Percentiles rank a stretch among this genome's conserved stretches.
These are phyloP conservation scores for Bubalus kerabau DNA, from an alignment of 2,113 vertebrate species.

Conservation along the genomic window DNA sequence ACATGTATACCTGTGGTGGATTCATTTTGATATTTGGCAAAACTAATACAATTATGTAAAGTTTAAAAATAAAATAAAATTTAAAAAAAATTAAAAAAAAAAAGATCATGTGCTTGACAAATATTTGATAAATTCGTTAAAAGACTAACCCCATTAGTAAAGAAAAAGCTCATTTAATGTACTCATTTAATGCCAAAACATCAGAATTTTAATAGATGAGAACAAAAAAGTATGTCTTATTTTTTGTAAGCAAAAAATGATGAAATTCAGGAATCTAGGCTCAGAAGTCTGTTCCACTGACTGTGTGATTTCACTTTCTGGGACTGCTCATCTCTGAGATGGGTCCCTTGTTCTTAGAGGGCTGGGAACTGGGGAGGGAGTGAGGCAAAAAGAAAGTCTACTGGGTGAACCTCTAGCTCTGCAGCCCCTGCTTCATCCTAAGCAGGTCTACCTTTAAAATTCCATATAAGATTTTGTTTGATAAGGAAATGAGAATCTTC, in stretches of 20 bases:
- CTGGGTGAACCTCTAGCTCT: not conserved
- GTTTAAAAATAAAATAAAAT: no score
- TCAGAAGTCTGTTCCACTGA: not conserved
- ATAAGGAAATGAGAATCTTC: not conserved
- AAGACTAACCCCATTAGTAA: not conserved
- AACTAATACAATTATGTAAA: no score
- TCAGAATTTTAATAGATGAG: conserved; percentile 3
- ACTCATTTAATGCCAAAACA: conserved; percentile 21
- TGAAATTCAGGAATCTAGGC: not conserved
- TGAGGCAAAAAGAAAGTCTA: not conserved
- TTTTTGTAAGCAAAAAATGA: not conserved
- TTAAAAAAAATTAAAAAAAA: no score
- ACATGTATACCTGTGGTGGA: no score
- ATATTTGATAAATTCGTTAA: conserved; percentile 29
- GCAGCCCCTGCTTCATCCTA: not conserved
- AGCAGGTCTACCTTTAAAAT: not conserved
- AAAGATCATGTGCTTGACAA: conserved; percentile 26
- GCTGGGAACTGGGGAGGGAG: not conserved
- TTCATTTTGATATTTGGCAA: no score
- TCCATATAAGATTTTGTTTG: not conserved
- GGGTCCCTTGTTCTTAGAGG: not conserved
- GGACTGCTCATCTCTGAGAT: not conserved
- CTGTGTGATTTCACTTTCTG: not conserved
- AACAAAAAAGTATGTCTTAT: not conserved
- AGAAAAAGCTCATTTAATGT: not conserved